Evolutionary conservation across 2,888 invertebrate genomes (phyloP).

Genomic region (Cantharis lateralis): DNA sequence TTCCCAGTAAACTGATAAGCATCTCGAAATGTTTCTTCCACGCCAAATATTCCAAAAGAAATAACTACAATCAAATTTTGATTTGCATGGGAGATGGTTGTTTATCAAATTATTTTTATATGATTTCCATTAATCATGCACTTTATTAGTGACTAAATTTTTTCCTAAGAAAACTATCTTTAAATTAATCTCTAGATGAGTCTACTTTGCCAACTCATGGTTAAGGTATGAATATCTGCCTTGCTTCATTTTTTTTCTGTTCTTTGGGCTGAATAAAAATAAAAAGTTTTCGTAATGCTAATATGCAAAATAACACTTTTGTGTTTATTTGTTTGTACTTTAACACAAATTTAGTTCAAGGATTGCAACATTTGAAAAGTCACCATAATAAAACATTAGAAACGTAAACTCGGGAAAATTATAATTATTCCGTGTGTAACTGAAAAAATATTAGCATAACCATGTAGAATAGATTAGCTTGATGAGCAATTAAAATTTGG

Average conservation of each 20-base stretch:
- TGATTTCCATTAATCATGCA: neutral
- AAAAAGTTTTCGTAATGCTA: neutral
- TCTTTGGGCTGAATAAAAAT: neutral
- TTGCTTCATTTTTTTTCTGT: neutral
- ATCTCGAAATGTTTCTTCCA: no score
- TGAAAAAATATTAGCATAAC: neutral
- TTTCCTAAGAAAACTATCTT: neutral
- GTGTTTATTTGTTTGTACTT: neutral
- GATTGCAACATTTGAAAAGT: neutral
- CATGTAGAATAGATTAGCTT: neutral
- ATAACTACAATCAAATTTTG: neutral
- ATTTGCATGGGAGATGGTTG: neutral
- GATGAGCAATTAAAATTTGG: neutral
- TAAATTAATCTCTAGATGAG: neutral
- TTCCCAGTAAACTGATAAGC: no score
- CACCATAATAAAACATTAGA: neutral
- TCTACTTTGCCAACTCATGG: neutral
- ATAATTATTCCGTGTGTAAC: neutral
- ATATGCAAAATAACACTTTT: neutral
- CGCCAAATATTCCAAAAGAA: neutral
- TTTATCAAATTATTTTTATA: neutral
- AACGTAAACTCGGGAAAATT: neutral
- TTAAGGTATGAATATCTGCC: neutral
- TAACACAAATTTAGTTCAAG: neutral
- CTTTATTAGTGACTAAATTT: neutral